A percentile compares a stretch with the other conserved stretches of the same genome.
Evolutionary conservation across 2,113 vertebrate genomes (phyloP).

Genomic region (Festucalex cinctus): DNA sequence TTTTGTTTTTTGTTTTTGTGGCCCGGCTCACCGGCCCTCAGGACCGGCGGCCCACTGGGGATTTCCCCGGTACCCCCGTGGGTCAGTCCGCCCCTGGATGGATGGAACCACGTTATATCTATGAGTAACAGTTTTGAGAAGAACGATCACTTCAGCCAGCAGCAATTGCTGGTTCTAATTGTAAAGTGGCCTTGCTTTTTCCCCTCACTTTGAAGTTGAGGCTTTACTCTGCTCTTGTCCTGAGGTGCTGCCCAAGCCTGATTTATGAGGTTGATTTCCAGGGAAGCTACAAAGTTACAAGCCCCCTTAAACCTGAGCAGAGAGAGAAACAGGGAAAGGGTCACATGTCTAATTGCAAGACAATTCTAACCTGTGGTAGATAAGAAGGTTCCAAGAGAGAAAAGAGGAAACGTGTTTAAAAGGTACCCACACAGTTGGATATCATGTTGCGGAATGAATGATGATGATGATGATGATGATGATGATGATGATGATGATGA

Average conservation of each 20-base stretch:
- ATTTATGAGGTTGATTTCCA: constrained; percentile 65
- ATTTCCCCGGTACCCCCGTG: no score
- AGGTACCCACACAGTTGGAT: constrained; percentile 27
- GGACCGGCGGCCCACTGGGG: no score
- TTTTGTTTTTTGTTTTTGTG: no score
- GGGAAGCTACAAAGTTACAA: constrained; percentile 67
- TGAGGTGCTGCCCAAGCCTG: constrained; percentile 65
- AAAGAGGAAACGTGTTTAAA: constrained; percentile 22
- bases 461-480: no score
- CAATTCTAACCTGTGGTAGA: constrained; percentile 41
- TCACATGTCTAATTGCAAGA: constrained; percentile 61
- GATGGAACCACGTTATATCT: constrained; percentile 2
- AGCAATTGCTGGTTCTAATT: constrained; percentile 62
- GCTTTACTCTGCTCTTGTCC: constrained; percentile 54
- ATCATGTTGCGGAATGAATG: constrained; percentile 2
- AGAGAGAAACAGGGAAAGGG: constrained; percentile 10
- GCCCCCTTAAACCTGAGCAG: constrained; percentile 55
- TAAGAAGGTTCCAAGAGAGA: constrained; percentile 47
- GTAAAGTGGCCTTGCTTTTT: constrained; percentile 59
- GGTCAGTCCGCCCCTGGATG: no score
- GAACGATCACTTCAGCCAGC: constrained; percentile 32
- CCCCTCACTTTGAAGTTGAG: constrained; percentile 59
- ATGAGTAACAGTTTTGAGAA: constrained; percentile 10
- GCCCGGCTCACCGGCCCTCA: no score
- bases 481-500: no score